Evolutionary conservation across 2,113 vertebrate genomes (phyloP).

Genomic region (Piprites chloris): DNA sequence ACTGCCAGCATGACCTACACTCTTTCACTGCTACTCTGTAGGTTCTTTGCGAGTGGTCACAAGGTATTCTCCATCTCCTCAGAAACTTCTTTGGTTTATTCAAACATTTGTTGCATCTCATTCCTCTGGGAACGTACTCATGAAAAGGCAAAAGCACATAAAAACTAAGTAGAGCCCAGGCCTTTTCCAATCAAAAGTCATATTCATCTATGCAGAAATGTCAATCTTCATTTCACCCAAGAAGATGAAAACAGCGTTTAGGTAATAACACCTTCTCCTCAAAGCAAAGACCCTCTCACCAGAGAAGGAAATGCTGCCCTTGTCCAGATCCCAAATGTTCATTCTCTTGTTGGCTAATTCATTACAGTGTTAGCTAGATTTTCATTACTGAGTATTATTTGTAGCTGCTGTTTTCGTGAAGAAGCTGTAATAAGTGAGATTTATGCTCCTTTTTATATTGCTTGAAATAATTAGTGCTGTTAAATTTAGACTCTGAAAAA

Average conservation of each 20-base stretch:
- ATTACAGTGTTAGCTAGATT: not conserved
- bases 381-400: slow-evolving; percentile 29
- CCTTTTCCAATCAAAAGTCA: not conserved
- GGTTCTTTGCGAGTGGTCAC: not conserved
- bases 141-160: no score
- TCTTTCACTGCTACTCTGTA: not conserved
- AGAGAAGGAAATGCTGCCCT: not conserved
- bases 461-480: not conserved
- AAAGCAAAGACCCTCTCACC: not conserved
- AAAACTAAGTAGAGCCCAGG: not conserved
- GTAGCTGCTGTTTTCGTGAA: slow-evolving; percentile 28
- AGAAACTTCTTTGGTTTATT: not conserved
- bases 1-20: not conserved
- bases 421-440: slow-evolving; percentile 17
- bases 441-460: not conserved
- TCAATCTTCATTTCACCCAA: not conserved
- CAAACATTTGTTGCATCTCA: not conserved
- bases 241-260: not conserved
- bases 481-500: slow-evolving; percentile 31
- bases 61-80: not conserved
- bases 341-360: not conserved
- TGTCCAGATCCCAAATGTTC: not conserved
- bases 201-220: not conserved
- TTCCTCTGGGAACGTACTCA: not conserved
- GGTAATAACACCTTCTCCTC: not conserved